phyloP scores from a whole-genome alignment of 1,140 invertebrate genomes.

The Coptotermes formosanus region DNA sequence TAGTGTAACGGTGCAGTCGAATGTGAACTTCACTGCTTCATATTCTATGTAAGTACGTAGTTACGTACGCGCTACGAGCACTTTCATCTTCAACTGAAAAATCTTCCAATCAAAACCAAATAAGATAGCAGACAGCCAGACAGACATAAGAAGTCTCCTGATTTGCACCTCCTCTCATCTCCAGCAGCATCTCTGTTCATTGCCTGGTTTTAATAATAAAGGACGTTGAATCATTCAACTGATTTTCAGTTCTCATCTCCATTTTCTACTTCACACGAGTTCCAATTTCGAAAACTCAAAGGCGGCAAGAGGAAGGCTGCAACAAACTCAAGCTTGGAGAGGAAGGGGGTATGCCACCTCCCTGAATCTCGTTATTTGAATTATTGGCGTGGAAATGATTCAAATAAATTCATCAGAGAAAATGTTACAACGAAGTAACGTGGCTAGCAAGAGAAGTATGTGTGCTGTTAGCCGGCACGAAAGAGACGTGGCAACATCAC shows the following conservation, averaged over 20 bases:
- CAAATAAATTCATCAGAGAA: slow-evolving; percentile 33
- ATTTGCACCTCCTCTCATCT: background rate
- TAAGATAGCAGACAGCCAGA: background rate
- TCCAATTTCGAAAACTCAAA: slow-evolving; percentile 23
- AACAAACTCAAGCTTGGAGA: background rate
- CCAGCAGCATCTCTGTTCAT: background rate
- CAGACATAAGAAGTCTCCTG: background rate
- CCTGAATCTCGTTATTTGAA: slow-evolving; percentile 31
- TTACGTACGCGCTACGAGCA: too few species aligned
- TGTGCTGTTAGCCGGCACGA: background rate
- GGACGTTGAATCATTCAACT: background rate
- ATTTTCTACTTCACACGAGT: slow-evolving; percentile 1
- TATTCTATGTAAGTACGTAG: too few species aligned
- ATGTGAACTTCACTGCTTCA: too few species aligned
- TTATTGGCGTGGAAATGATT: slow-evolving; percentile 31
- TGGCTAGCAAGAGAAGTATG: background rate
- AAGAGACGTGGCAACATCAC: background rate
- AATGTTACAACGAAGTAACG: slow-evolving; percentile 20
- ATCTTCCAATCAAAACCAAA: background rate
- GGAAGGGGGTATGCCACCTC: background rate
- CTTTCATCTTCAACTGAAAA: background rate
- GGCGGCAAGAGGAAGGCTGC: background rate
- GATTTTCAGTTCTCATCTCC: background rate
- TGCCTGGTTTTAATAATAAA: slow-evolving; percentile 17
- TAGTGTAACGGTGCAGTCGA: too few species aligned